Conservation (phyloP, 2,113 vertebrate species). For the Myotis brandtii region DNA sequence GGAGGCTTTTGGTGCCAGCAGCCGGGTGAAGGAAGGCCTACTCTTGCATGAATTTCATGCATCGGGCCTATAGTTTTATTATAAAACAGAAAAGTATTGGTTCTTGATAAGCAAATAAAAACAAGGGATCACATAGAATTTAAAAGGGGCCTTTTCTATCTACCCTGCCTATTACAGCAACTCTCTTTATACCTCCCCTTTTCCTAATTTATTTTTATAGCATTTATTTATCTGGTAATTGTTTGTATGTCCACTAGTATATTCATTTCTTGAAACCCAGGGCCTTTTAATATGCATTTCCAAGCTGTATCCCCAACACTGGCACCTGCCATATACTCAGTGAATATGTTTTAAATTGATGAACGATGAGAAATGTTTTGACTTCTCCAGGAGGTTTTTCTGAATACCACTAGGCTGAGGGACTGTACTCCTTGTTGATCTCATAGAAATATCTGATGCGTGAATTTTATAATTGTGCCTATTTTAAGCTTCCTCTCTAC, state of each 20-base stretch:
- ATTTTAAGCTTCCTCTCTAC: neutral
- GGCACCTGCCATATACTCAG: neutral
- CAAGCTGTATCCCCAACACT: neutral
- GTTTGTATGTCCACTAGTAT: neutral
- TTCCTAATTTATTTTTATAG: neutral
- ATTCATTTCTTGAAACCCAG: neutral
- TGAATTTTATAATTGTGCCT: neutral
- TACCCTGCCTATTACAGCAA: neutral
- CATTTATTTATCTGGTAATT: neutral
- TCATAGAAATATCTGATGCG: neutral
- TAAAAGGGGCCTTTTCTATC: neutral
- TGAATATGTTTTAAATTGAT: neutral
- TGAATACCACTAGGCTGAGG: neutral
- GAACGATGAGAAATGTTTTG: neutral
- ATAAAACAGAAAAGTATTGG: neutral
- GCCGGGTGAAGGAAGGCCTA: too few relatives aligned
- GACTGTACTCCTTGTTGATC: neutral
- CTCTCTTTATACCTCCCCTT: neutral
- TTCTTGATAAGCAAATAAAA: neutral
- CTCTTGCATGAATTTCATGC: too few relatives aligned
- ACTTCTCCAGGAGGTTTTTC: neutral
- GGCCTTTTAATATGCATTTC: neutral
- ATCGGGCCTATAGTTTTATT: neutral
- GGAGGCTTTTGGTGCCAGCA: too few relatives aligned
- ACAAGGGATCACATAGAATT: neutral